Percentiles rank a stretch among this genome's conserved stretches.
Conservation (phyloP, 53 echinoderm and acorn worm species). For the Holothuria leucospilota region DNA sequence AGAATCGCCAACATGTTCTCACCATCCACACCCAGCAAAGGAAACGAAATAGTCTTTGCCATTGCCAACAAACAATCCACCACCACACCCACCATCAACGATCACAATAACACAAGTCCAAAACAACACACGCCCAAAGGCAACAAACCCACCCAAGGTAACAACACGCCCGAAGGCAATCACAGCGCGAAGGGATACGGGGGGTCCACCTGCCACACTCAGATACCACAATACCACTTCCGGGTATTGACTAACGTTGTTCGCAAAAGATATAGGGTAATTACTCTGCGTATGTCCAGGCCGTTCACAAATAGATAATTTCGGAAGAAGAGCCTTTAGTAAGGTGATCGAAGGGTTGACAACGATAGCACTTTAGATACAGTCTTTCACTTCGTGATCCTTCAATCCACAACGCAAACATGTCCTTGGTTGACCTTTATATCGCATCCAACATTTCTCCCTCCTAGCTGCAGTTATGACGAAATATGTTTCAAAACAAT, state of each 20-base stretch:
- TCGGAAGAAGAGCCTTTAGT: neutral
- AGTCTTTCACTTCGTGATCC: constrained; percentile 35
- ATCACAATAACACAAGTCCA: too few species aligned
- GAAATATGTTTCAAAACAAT: constrained; percentile 44
- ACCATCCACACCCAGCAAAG: too few species aligned
- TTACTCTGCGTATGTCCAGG: constrained; percentile 1
- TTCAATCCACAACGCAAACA: constrained; percentile 21
- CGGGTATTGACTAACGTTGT: neutral
- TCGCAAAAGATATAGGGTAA: constrained; percentile 18
- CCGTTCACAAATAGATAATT: neutral
- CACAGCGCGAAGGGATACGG: too few species aligned
- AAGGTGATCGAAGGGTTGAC: neutral
- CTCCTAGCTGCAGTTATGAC: constrained; percentile 45
- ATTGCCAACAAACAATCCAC: too few species aligned
- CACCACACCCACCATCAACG: too few species aligned
- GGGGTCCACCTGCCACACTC: too few species aligned
- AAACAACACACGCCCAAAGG: too few species aligned
- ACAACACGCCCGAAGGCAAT: too few species aligned
- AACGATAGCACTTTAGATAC: constrained; percentile 10
- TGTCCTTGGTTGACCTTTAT: constrained; percentile 31
- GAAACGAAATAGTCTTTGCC: too few species aligned
- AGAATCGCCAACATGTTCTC: too few species aligned
- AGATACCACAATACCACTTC: too few species aligned
- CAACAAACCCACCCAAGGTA: too few species aligned
- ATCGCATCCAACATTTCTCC: constrained; percentile 32